Percentiles rank a stretch among this genome's conserved stretches.
Evolutionary conservation across 2,888 invertebrate species (phyloP).

Genomic region (Drosophila prolongata): DNA sequence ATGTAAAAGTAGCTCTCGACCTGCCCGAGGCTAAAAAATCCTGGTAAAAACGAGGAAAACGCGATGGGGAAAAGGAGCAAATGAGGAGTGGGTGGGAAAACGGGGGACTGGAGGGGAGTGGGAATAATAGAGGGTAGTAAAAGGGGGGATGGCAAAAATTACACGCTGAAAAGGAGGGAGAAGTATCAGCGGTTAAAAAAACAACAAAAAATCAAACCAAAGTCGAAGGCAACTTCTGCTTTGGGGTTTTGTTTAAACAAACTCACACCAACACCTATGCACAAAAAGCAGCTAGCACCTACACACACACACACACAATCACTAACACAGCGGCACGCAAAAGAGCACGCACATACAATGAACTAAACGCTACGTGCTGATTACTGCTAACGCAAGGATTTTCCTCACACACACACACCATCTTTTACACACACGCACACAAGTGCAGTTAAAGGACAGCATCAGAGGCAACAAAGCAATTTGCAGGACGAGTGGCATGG

Average conservation of each 20-base stretch:
- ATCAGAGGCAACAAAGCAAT: conserved; percentile 35
- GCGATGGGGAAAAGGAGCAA: not conserved
- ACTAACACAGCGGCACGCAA: conserved; percentile 34
- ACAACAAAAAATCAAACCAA: not conserved
- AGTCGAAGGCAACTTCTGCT: conserved; percentile 37
- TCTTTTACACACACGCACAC: conserved; percentile 5
- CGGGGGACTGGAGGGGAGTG: not conserved
- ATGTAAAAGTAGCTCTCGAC: conserved; percentile 67
- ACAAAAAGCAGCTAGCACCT: conserved; percentile 2
- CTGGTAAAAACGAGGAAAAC: not conserved
- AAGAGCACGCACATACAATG: conserved; percentile 70
- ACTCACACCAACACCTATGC: conserved; percentile 35
- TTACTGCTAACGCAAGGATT: conserved; percentile 79
- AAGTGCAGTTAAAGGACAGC: conserved; percentile 24
- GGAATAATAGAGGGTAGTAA: not conserved
- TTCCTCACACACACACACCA: conserved; percentile 23
- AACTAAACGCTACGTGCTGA: conserved; percentile 78
- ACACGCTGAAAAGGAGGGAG: not conserved
- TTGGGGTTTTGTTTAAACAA: conserved; percentile 59
- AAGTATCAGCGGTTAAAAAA: conserved; percentile 4
- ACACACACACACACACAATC: conserved; percentile 6
- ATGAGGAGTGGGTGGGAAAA: not conserved
- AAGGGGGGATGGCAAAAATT: not conserved
- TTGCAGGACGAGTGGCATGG: conserved; percentile 8
- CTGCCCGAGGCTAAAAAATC: conserved; percentile 26